These are phyloP conservation scores for Colletes collaris DNA, from an alignment of 2,888 invertebrate genomes.

Conservation along the genomic window DNA sequence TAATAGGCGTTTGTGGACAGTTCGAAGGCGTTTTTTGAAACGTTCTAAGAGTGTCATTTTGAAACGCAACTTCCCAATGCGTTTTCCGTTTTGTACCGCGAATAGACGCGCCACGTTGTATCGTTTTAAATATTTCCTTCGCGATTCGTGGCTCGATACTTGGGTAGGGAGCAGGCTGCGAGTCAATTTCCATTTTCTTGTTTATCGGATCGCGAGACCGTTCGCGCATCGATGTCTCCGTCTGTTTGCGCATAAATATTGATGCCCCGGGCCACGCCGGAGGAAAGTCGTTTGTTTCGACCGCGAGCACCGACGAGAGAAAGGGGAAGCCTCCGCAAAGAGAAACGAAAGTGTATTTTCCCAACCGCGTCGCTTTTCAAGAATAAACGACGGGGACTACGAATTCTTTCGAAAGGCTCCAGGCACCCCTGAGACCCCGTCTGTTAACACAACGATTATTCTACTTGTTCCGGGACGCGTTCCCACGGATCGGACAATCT, in stretches of 20 bases:
- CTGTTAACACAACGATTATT: background rate
- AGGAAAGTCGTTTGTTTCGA: conserved; percentile 55
- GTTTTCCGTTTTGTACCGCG: too few species aligned
- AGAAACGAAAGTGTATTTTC: conserved; percentile 13
- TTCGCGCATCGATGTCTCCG: conserved; percentile 46
- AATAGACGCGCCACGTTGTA: too few species aligned
- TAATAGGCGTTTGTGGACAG: too few species aligned
- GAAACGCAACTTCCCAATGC: too few species aligned
- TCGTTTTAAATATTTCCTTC: too few species aligned
- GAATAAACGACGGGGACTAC: too few species aligned
- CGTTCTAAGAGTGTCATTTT: too few species aligned
- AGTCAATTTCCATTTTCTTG: conserved; percentile 62
- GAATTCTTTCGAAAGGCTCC: too few species aligned
- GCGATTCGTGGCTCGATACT: too few species aligned
- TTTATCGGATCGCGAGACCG: conserved; percentile 50
- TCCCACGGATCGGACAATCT: too few species aligned
- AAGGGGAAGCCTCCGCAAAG: conserved; percentile 11
- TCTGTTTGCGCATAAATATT: conserved; percentile 71
- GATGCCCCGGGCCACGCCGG: conserved; percentile 48
- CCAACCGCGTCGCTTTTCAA: background rate
- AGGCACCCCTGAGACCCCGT: too few species aligned
- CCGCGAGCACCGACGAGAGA: conserved; percentile 38
- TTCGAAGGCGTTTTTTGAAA: too few species aligned
- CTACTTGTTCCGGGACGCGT: background rate
- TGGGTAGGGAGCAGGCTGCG: background rate